Evolutionary conservation across 2,888 invertebrate species (phyloP).

Genomic region (Hartigia nigra): DNA sequence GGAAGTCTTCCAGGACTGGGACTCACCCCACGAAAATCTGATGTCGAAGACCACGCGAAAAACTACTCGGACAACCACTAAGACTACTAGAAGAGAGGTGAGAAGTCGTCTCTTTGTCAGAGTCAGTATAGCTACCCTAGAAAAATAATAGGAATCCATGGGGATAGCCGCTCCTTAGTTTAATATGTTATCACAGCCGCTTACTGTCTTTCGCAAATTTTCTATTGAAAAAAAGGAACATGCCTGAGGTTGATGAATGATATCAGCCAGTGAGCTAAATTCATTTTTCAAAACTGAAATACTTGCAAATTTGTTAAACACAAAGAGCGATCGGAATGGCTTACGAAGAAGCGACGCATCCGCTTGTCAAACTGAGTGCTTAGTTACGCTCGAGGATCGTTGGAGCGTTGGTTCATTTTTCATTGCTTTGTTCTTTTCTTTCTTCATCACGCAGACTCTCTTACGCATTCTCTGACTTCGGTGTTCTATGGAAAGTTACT

Average conservation of each 20-base stretch:
- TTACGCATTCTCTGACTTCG: no score
- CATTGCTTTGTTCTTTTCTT: background rate
- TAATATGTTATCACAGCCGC: background rate
- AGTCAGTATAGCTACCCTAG: background rate
- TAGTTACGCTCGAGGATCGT: background rate
- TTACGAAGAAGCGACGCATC: background rate
- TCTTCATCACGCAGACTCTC: no score
- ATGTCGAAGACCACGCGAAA: constrained; percentile 40
- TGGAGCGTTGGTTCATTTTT: background rate
- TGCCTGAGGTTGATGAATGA: background rate
- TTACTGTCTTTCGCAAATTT: background rate
- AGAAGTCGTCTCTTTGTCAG: constrained; percentile 21
- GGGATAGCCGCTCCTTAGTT: background rate
- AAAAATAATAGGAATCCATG: background rate
- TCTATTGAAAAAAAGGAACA: background rate
- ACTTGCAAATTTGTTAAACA: background rate
- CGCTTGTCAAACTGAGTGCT: background rate
- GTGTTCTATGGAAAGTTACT: background rate
- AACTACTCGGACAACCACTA: constrained; percentile 45
- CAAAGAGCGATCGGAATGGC: background rate
- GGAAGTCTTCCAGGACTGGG: constrained; percentile 64
- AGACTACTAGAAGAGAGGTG: constrained; percentile 50
- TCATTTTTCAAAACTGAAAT: background rate
- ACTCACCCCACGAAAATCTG: constrained; percentile 55
- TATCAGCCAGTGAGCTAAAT: background rate